Evolutionary conservation across 2,113 vertebrate species (phyloP).

Genomic region (Carettochelys insculpta): DNA sequence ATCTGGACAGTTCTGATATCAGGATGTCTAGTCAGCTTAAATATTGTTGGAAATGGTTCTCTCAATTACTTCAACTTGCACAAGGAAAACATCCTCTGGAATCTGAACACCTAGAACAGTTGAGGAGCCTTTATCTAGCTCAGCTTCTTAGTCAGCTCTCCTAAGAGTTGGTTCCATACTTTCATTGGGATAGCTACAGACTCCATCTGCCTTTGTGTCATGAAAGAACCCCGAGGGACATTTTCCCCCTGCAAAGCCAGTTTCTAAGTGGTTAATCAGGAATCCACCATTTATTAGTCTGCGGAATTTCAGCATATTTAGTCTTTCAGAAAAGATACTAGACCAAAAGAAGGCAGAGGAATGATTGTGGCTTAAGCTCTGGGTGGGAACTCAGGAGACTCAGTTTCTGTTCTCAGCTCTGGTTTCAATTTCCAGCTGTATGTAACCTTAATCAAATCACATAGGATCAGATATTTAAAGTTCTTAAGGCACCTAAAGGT

Average conservation of each 20-base stretch:
- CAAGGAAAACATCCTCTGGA: background rate
- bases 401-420: background rate
- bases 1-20: no score
- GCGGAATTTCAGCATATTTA: background rate
- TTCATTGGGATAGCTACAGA: background rate
- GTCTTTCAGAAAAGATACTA: background rate
- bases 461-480: background rate
- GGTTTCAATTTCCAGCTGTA: background rate
- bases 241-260: background rate
- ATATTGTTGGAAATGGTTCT: background rate
- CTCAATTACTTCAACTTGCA: background rate
- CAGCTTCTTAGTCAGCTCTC: background rate
- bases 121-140: background rate
- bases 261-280: background rate
- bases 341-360: conserved; percentile 10
- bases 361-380: background rate
- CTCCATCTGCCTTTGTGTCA: background rate
- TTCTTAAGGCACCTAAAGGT: background rate
- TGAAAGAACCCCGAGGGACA: background rate
- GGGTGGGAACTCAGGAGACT: background rate
- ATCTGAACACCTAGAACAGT: background rate
- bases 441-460: background rate
- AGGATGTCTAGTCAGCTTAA: no score
- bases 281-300: background rate
- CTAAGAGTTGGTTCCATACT: background rate